These are phyloP conservation scores for Pandemis corylana DNA, from an alignment of 2,888 invertebrate genomes.

Conservation along the genomic window DNA sequence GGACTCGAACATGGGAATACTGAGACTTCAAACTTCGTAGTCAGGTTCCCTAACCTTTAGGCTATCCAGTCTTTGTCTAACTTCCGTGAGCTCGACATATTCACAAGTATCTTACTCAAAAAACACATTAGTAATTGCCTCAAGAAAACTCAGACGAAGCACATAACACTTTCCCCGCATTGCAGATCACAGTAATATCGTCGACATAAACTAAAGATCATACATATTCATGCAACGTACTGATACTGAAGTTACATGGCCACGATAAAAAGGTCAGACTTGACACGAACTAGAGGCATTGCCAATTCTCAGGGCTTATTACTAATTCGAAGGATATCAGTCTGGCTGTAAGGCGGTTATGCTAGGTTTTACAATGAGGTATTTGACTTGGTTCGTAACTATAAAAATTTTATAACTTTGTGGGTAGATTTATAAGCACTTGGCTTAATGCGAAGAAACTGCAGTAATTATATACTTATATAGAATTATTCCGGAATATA, in stretches of 20 bases:
- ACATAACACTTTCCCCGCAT: neutral
- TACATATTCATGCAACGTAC: conserved; percentile 23
- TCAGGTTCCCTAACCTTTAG: no score
- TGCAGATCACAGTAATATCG: neutral
- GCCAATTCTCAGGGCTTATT: conserved; percentile 20
- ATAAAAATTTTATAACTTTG: no score
- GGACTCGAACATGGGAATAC: no score
- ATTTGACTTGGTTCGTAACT: conserved; percentile 4
- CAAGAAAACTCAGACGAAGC: neutral
- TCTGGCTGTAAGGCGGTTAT: neutral
- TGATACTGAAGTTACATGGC: conserved; percentile 8
- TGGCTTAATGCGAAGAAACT: no score
- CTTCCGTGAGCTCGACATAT: no score
- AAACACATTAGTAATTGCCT: neutral
- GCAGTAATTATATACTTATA: no score
- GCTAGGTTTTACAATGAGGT: neutral
- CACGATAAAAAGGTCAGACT: conserved; percentile 20
- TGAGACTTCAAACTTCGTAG: no score
- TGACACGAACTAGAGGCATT: conserved; percentile 14
- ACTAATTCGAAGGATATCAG: conserved; percentile 9
- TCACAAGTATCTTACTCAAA: no score
- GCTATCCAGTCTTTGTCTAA: no score
- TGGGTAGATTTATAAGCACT: no score
- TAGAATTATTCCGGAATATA: no score
- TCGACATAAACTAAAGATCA: neutral